These are phyloP conservation scores for Sminthurides aquaticus DNA, from an alignment of 2,888 invertebrate species.

Conservation along the genomic window DNA sequence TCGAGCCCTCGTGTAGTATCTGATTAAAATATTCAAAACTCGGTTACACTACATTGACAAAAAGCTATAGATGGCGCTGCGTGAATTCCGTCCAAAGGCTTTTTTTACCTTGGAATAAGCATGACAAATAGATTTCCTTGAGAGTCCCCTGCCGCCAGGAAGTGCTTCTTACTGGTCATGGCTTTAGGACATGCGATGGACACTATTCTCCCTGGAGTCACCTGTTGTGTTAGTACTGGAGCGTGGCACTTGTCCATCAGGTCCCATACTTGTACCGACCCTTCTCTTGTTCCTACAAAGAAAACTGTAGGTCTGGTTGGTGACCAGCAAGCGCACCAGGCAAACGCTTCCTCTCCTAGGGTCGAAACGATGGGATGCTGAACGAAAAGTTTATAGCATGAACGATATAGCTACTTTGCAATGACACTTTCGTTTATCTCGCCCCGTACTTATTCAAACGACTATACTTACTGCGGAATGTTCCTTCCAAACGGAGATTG, in stretches of 20 bases:
- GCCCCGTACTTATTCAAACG: no score
- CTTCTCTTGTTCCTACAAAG: slow-evolving; percentile 64
- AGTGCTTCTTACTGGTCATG: slow-evolving; percentile 37
- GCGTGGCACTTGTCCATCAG: slow-evolving; percentile 62
- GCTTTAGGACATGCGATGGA: slow-evolving; percentile 33
- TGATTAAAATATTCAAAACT: neutral
- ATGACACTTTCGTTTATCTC: neutral
- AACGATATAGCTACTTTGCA: neutral
- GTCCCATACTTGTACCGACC: slow-evolving; percentile 74
- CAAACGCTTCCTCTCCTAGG: slow-evolving; percentile 28
- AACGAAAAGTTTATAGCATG: neutral
- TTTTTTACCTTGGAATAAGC: slow-evolving; percentile 26
- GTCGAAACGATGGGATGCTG: slow-evolving; percentile 35
- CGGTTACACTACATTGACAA: no score
- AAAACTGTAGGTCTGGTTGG: slow-evolving; percentile 63
- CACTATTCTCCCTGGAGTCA: slow-evolving; percentile 60
- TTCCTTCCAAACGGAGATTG: slow-evolving; percentile 68
- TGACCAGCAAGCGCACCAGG: slow-evolving; percentile 59
- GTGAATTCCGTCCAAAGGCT: no score
- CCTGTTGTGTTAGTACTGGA: slow-evolving; percentile 59
- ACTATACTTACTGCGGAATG: slow-evolving; percentile 52
- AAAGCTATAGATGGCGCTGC: no score
- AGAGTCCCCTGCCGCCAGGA: slow-evolving; percentile 35
- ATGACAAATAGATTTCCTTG: slow-evolving; percentile 35
- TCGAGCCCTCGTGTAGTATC: slow-evolving; percentile 33